These are phyloP conservation scores for Gallinago stenura DNA, from an alignment of 2,797 vertebrate genomes.

Conservation along the genomic window DNA sequence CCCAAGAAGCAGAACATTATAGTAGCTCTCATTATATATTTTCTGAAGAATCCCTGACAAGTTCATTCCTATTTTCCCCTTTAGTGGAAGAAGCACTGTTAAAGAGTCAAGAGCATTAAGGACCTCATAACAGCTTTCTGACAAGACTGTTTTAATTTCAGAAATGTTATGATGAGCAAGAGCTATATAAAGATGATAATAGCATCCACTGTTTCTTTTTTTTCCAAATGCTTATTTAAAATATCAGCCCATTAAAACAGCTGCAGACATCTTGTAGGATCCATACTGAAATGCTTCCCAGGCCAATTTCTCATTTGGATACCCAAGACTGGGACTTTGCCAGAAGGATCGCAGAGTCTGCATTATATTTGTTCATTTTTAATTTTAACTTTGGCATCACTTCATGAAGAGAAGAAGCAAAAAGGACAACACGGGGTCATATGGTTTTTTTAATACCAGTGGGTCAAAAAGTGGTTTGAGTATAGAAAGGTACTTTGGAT, in stretches of 20 bases:
- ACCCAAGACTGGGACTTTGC: background rate
- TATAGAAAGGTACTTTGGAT: background rate
- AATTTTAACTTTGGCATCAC: background rate
- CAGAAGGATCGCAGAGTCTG: background rate
- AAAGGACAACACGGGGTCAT: background rate
- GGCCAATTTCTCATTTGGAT: background rate
- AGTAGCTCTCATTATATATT: background rate
- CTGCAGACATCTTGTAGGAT: background rate
- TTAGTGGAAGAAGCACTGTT: background rate
- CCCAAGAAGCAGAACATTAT: background rate
- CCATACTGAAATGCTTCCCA: background rate
- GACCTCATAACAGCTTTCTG: conserved; percentile 11
- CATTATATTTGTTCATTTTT: background rate
- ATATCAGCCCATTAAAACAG: background rate
- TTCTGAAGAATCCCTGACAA: background rate
- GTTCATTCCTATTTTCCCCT: background rate
- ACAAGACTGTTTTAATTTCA: conserved; percentile 29
- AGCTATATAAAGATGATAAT: conserved; percentile 9
- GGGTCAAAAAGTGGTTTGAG: background rate
- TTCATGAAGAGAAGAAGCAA: background rate
- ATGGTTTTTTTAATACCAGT: background rate
- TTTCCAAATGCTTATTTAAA: conserved; percentile 7
- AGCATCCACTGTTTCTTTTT: background rate
- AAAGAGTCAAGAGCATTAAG: conserved; percentile 18
- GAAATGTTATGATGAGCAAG: background rate